These are phyloP conservation scores for Cyprinodon tularosa DNA, from an alignment of 2,113 vertebrate genomes.

Conservation along the genomic window DNA sequence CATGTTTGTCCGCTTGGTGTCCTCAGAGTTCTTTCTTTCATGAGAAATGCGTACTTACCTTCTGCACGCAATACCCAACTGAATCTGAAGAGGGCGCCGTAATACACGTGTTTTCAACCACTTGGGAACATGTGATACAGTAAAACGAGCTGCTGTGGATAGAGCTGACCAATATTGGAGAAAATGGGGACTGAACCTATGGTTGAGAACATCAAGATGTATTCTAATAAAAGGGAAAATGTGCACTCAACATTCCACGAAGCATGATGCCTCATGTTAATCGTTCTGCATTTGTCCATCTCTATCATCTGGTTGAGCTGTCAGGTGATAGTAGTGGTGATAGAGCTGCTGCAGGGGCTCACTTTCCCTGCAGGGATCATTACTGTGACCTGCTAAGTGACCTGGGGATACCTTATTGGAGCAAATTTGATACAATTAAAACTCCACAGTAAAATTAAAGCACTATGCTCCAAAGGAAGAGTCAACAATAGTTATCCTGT, in stretches of 20 bases:
- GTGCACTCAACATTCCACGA: not conserved
- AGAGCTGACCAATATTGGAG: not conserved
- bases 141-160: not conserved
- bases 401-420: not conserved
- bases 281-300: not conserved
- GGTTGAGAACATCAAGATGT: not conserved
- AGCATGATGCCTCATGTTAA: not conserved
- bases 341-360: constrained; percentile 24
- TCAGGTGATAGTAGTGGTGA: constrained; percentile 12
- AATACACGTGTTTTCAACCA: constrained; percentile 20
- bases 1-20: constrained; percentile 55
- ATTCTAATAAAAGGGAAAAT: not conserved
- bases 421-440: not conserved
- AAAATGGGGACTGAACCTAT: not conserved
- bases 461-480: not conserved
- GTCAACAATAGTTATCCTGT: too few relatives aligned
- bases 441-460: not conserved
- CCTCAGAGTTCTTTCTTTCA: constrained; percentile 32
- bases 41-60: constrained; percentile 45
- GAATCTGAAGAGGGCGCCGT: constrained; percentile 47
- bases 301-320: not conserved
- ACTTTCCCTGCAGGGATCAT: constrained; percentile 15
- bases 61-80: not conserved
- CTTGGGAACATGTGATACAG: not conserved
- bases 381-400: not conserved